Evolutionary conservation across 2,888 invertebrate species (phyloP).

Genomic region (Drosophila kokeensis): DNA sequence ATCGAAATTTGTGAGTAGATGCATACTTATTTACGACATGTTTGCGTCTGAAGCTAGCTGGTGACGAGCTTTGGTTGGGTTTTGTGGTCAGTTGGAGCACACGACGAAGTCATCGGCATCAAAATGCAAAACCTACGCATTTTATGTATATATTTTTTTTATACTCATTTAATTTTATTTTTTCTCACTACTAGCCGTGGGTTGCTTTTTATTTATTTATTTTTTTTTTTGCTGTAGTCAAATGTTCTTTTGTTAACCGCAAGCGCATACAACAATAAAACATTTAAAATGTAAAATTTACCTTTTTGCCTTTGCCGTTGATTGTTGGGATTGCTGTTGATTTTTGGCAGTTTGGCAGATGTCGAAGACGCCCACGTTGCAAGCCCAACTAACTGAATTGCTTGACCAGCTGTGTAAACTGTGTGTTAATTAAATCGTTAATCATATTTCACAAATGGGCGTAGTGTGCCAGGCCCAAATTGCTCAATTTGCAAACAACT

Average conservation of each 20-base stretch:
- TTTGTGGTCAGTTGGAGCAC: slow-evolving; percentile 45
- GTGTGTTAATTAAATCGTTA: slow-evolving; percentile 67
- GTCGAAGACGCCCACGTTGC: slow-evolving; percentile 49
- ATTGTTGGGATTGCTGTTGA: slow-evolving; percentile 35
- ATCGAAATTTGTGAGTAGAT: slow-evolving; percentile 11
- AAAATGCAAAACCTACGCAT: slow-evolving; percentile 72
- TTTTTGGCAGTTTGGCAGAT: slow-evolving; percentile 34
- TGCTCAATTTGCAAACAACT: slow-evolving; percentile 61
- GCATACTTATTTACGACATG: slow-evolving; percentile 10
- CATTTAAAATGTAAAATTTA: slow-evolving; percentile 58
- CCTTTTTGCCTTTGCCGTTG: slow-evolving; percentile 36
- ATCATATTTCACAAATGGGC: slow-evolving; percentile 52
- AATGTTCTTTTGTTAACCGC: slow-evolving; percentile 69
- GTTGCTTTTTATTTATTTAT: slow-evolving; percentile 57
- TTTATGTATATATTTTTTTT: slow-evolving; percentile 27
- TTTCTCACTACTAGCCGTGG: slow-evolving; percentile 52
- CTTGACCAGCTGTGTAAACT: slow-evolving; percentile 31
- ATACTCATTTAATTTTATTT: slow-evolving; percentile 43
- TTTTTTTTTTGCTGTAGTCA: slow-evolving; percentile 55
- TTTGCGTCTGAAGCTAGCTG: slow-evolving; percentile 16
- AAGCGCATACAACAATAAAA: slow-evolving; percentile 35
- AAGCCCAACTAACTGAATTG: slow-evolving; percentile 13
- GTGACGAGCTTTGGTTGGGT: slow-evolving; percentile 44
- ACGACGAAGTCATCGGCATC: slow-evolving; percentile 55
- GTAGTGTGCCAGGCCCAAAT: slow-evolving; percentile 64